Conservation (phyloP, 2,888 invertebrate genomes). For the Cheilosia pagana region DNA sequence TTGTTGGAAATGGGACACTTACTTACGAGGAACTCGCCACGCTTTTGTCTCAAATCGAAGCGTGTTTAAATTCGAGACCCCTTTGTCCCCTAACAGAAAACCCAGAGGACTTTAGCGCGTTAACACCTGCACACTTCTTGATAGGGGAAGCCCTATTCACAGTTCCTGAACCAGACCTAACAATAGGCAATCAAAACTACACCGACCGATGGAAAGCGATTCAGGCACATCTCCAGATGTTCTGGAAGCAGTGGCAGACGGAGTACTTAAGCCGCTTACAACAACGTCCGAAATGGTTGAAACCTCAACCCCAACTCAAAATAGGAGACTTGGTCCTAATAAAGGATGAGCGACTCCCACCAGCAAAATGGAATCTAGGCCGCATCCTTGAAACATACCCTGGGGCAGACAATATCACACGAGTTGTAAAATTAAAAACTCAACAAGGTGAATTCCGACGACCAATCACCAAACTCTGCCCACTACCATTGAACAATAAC, state of each 20-base stretch:
- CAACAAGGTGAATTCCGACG: not conserved
- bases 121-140: not conserved
- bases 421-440: not conserved
- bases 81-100: not conserved
- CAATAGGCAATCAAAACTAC: not conserved
- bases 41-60: slow-evolving; percentile 1
- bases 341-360: not conserved
- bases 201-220: not conserved
- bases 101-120: not conserved
- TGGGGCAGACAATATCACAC: no score
- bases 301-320: no score
- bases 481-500: not conserved
- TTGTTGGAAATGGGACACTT: not conserved
- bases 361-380: not conserved
- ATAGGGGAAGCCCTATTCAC: no score
- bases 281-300: not conserved
- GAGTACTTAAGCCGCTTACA: not conserved
- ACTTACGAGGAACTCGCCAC: not conserved
- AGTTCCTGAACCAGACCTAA: not conserved
- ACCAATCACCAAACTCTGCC: not conserved
- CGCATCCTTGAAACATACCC: not conserved
- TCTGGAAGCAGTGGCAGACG: slow-evolving; percentile 1
- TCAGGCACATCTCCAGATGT: not conserved
- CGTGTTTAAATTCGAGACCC: not conserved
- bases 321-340: not conserved